Evolutionary conservation across 1,140 invertebrate species (phyloP).

Genomic region (Gryllus bimaculatus): DNA sequence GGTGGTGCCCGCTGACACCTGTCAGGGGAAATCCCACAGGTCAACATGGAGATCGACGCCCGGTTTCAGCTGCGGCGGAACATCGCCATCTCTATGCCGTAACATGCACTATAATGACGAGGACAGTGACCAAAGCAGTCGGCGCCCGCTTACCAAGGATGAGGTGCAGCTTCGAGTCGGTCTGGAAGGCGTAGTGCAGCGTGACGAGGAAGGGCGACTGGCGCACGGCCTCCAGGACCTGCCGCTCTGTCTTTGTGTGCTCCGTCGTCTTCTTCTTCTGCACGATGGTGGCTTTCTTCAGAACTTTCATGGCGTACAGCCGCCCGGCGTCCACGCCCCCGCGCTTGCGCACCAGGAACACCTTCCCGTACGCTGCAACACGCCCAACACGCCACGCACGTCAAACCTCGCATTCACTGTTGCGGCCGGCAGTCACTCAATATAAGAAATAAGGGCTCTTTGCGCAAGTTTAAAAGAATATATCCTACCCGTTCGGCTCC

Average conservation of each 20-base stretch:
- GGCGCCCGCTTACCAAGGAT: conserved; percentile 65
- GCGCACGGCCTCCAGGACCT: conserved; percentile 79
- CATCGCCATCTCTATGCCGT: no score
- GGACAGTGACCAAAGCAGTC: no score
- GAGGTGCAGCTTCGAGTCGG: conserved; percentile 81
- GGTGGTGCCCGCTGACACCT: no score
- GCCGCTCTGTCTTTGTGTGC: conserved; percentile 82
- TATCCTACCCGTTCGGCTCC: no score
- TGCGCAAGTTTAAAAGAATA: no score
- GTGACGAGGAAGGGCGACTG: conserved; percentile 86
- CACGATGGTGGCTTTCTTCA: conserved; percentile 82
- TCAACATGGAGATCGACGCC: no score
- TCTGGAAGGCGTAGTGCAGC: conserved; percentile 90
- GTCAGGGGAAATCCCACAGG: no score
- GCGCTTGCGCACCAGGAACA: conserved; percentile 81
- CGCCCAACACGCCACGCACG: conserved; percentile 24
- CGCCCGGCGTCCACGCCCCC: conserved; percentile 67
- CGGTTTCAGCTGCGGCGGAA: no score
- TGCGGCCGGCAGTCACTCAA: no score
- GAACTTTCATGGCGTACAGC: conserved; percentile 90
- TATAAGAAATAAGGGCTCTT: no score
- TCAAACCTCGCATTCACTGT: not conserved
- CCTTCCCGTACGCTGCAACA: conserved; percentile 84
- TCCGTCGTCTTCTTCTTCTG: conserved; percentile 90
- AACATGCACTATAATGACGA: no score